These are phyloP conservation scores for Enteromius mattozi DNA, from an alignment of 2,797 vertebrate genomes.

Conservation along the genomic window DNA sequence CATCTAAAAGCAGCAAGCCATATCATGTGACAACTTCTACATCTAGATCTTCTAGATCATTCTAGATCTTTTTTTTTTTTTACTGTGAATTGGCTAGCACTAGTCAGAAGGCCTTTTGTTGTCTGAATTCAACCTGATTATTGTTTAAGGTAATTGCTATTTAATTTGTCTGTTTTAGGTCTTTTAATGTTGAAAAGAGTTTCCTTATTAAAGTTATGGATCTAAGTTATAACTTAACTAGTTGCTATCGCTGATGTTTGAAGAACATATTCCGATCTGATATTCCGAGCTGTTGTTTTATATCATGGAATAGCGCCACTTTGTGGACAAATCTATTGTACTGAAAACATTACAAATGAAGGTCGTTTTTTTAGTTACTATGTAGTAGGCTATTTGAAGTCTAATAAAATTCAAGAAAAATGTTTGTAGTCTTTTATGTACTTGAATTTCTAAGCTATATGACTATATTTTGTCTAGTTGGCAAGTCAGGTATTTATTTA, in stretches of 20 bases:
- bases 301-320: neutral
- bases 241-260: neutral
- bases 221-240: neutral
- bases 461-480: neutral
- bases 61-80: neutral
- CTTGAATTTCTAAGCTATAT: neutral
- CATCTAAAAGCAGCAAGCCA: neutral
- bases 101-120: neutral
- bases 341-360: neutral
- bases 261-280: neutral
- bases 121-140: constrained; percentile 3
- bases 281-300: neutral
- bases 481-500: neutral
- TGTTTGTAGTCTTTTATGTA: neutral
- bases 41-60: neutral
- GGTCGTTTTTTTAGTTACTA: neutral
- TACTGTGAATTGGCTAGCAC: neutral
- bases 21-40: neutral
- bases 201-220: neutral
- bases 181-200: constrained; percentile 1
- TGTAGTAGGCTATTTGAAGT: constrained; percentile 3
- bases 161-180: neutral
- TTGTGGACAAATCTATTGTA: constrained; percentile 24
- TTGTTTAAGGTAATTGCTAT: neutral
- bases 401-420: constrained; percentile 4